Conservation (phyloP, 2,888 invertebrate genomes). For the Ecdyonurus torrentis region DNA sequence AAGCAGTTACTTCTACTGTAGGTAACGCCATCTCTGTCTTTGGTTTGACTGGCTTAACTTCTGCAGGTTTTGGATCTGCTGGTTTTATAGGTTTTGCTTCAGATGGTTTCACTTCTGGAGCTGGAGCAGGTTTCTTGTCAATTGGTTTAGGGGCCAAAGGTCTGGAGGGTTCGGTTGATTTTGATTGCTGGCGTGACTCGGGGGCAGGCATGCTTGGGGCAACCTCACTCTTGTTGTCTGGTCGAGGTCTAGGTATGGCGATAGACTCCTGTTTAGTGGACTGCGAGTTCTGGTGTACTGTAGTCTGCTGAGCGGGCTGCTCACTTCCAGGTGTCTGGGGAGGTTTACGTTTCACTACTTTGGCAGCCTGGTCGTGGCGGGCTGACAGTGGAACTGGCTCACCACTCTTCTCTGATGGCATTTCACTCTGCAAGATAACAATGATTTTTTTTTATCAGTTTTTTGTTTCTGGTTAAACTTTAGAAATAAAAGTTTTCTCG, state of each 20-base stretch:
- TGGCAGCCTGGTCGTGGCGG: background rate
- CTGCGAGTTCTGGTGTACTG: background rate
- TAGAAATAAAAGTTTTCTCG: too few relatives aligned
- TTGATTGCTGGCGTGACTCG: background rate
- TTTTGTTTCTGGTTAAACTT: background rate
- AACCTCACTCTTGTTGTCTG: background rate
- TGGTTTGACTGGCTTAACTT: background rate
- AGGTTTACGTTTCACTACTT: conserved; percentile 1
- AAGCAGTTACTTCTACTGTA: conserved; percentile 10
- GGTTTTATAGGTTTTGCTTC: conserved; percentile 12
- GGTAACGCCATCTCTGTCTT: conserved; percentile 10
- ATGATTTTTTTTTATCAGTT: too few relatives aligned
- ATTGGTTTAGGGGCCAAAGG: conserved; percentile 16
- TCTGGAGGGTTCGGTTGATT: background rate
- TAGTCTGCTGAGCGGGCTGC: background rate
- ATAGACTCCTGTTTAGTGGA: background rate
- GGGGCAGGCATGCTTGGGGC: background rate
- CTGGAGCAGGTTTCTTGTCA: conserved; percentile 31
- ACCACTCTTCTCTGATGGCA: too few relatives aligned
- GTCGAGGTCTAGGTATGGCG: background rate
- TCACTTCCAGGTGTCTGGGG: background rate
- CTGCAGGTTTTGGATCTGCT: conserved; percentile 12
- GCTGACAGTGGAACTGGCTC: background rate
- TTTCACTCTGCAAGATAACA: too few relatives aligned
- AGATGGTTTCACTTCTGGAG: conserved; percentile 9